These are phyloP conservation scores for Chlamydotis undulata DNA, from an alignment of 2,113 vertebrate species.

Conservation along the genomic window DNA sequence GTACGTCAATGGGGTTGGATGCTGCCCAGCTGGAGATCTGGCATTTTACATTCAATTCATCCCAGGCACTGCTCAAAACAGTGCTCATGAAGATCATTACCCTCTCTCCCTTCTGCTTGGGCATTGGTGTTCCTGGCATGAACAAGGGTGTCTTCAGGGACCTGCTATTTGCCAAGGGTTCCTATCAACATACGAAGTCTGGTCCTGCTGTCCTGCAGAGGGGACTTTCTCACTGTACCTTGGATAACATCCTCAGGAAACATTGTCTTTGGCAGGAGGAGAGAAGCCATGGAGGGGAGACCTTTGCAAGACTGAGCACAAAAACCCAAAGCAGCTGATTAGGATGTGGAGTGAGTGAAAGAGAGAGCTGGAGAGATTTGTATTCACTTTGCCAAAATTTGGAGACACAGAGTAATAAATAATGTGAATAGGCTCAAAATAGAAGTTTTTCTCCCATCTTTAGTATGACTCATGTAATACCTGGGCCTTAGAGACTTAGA, in stretches of 20 bases:
- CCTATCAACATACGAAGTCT: not conserved
- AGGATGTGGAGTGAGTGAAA: not conserved
- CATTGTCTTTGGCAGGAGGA: not conserved
- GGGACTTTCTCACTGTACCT: not conserved
- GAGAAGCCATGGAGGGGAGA: not conserved
- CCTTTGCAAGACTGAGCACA: not conserved
- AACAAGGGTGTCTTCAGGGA: not conserved
- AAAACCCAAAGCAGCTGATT: not conserved
- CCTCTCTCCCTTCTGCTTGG: not conserved
- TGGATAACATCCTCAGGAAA: not conserved
- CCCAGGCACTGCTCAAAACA: not conserved
- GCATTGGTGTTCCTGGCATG: not conserved
- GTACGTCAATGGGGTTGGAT: not conserved
- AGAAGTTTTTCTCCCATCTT: not conserved
- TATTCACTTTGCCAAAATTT: not conserved
- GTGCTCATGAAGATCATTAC: not conserved
- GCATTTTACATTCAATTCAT: not conserved
- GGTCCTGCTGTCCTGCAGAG: not conserved
- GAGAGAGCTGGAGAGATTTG: not conserved
- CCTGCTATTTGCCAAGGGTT: not conserved
- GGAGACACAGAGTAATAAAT: not conserved
- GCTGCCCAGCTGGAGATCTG: not conserved
- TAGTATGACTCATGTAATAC: not conserved
- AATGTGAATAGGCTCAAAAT: not conserved
- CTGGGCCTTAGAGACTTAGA: not conserved